phyloP scores from a whole-genome alignment of 2,888 invertebrate species.

The Ophion costatus region DNA sequence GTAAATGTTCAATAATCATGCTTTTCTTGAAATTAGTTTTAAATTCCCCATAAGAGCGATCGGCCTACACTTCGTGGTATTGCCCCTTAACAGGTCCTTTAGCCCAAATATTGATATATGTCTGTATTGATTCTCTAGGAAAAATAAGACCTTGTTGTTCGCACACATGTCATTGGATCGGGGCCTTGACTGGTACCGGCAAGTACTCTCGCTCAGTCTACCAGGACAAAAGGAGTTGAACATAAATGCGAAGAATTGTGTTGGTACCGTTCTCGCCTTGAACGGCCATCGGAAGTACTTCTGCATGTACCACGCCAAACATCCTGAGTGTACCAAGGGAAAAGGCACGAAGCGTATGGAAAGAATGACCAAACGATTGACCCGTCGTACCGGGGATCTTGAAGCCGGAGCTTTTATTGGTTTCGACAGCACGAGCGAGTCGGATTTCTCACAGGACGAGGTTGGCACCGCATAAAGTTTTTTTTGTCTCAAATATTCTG shows the following conservation, averaged over 20 bases:
- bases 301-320: slow-evolving; percentile 99
- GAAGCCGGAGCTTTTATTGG: slow-evolving; percentile 95
- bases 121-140: slow-evolving; percentile 84
- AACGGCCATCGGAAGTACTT: slow-evolving; percentile 99
- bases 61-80: too few relatives aligned
- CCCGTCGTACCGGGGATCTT: slow-evolving; percentile 85
- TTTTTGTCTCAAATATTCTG: neutral
- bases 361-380: slow-evolving; percentile 86
- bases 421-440: slow-evolving; percentile 89
- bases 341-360: slow-evolving; percentile 90
- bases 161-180: slow-evolving; percentile 96
- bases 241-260: slow-evolving; percentile 98
- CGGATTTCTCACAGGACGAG: slow-evolving; percentile 81
- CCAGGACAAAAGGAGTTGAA: slow-evolving; percentile 92
- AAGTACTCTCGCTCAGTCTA: slow-evolving; percentile 93
- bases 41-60: neutral
- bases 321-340: slow-evolving; percentile 89
- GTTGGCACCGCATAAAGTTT: slow-evolving; percentile 69
- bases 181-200: slow-evolving; percentile 96
- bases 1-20: too few relatives aligned
- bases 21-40: neutral
- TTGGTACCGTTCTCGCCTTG: slow-evolving; percentile 97
- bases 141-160: slow-evolving; percentile 97
- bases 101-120: neutral
- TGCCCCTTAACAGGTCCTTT: too few relatives aligned